phyloP scores from a whole-genome alignment of 1,140 invertebrate genomes.

The Manduca sexta region DNA sequence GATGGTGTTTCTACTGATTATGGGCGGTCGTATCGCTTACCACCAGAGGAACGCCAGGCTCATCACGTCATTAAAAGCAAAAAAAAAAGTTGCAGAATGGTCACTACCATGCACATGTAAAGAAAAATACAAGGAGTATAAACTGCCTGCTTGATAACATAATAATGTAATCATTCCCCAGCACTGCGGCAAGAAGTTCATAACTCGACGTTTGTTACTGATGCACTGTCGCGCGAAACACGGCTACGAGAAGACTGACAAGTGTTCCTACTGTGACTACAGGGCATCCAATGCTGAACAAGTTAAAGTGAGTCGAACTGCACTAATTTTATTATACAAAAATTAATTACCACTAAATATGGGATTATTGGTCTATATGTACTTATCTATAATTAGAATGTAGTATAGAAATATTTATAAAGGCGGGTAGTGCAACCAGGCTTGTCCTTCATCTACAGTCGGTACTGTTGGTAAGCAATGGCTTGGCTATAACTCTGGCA shows the following conservation, averaged over 20 bases:
- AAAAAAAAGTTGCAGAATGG: neutral
- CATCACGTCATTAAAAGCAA: no score
- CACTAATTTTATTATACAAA: neutral
- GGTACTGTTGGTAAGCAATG: no score
- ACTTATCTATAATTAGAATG: neutral
- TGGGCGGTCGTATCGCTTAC: no score
- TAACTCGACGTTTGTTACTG: slow-evolving; percentile 42
- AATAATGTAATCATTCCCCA: slow-evolving; percentile 10
- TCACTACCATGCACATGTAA: no score
- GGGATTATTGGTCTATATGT: neutral
- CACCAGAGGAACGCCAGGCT: no score
- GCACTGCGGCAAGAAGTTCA: slow-evolving; percentile 63
- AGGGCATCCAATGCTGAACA: slow-evolving; percentile 54
- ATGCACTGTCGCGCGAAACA: slow-evolving; percentile 62
- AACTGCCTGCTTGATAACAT: neutral
- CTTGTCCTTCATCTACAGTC: neutral
- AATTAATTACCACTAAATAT: neutral
- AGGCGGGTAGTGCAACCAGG: neutral
- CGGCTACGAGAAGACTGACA: slow-evolving; percentile 61
- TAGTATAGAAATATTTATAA: no score
- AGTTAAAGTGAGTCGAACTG: slow-evolving; percentile 40
- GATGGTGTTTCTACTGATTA: no score
- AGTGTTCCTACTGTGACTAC: slow-evolving; percentile 60
- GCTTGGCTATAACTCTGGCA: no score
- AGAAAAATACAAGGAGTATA: no score